These are phyloP conservation scores for Trogon surrucura DNA, from an alignment of 2,113 vertebrate species.

Conservation along the genomic window DNA sequence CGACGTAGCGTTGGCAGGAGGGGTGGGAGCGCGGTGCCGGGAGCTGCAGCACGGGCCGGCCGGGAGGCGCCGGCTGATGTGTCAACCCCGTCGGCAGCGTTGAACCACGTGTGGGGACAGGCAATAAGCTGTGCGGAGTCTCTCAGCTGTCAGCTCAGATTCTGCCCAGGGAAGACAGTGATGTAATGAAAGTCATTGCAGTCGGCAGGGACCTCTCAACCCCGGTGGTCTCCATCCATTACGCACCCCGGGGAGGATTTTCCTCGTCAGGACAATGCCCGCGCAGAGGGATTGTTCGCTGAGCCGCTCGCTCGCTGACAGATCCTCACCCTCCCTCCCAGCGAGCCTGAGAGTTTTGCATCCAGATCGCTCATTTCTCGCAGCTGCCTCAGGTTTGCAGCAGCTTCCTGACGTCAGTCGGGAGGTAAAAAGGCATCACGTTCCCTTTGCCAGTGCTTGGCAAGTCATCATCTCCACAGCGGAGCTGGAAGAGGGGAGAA, in stretches of 20 bases:
- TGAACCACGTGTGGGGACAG: not conserved
- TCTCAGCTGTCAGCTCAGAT: slow-evolving; percentile 39
- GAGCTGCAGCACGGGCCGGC: not conserved
- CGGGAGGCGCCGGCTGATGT: not conserved
- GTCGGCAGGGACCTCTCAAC: not conserved
- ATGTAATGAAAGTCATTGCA: slow-evolving; percentile 40
- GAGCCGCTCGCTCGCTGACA: accelerated
- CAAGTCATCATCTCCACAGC: not conserved
- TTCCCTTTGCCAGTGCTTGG: not conserved
- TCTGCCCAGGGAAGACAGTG: slow-evolving; percentile 14
- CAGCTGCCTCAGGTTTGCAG: not conserved
- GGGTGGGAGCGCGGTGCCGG: not conserved
- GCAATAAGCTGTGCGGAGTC: not conserved
- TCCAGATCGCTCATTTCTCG: not conserved
- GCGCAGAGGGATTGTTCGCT: accelerated
- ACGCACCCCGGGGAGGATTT: not conserved
- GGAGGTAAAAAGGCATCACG: not conserved
- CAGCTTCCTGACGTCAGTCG: not conserved
- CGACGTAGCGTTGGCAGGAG: not conserved
- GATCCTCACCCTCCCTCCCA: not conserved
- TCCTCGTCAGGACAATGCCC: not conserved
- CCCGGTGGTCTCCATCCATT: not conserved
- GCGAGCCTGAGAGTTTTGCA: not conserved
- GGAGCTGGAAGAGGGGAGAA: not conserved
- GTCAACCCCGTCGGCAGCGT: accelerated